Percentiles rank a stretch among this genome's conserved stretches.
Conservation (phyloP, 1,140 invertebrate species). For the Drosophila orosa region DNA sequence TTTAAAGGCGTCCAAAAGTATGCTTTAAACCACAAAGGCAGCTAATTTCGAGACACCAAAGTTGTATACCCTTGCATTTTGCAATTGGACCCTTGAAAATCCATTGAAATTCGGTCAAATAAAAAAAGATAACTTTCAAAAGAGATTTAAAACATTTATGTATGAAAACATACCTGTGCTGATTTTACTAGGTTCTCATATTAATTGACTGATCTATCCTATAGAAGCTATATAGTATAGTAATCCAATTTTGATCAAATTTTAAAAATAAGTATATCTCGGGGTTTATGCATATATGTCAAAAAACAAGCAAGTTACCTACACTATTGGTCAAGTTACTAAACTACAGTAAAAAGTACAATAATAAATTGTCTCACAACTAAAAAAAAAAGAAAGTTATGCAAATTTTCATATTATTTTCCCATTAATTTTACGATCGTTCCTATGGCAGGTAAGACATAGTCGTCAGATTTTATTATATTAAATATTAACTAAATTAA, state of each 20-base stretch:
- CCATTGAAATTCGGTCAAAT: no score
- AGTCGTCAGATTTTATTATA: background rate
- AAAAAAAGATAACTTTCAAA: no score
- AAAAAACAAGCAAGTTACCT: no score
- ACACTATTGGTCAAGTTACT: no score
- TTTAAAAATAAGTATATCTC: background rate
- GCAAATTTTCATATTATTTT: background rate
- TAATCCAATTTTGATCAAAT: background rate
- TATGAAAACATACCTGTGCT: background rate
- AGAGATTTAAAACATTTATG: no score
- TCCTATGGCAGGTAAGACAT: background rate
- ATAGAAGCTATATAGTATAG: background rate
- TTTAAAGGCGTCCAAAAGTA: background rate
- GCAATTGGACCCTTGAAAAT: background rate
- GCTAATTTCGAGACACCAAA: background rate
- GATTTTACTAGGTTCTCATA: background rate
- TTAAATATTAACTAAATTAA: no score
- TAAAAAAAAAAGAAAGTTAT: background rate
- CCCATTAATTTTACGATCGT: background rate
- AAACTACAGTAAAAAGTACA: no score
- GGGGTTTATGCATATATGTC: background rate
- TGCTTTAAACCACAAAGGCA: background rate
- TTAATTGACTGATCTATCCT: background rate
- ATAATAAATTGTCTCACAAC: no score
- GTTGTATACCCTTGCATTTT: background rate